A percentile compares a stretch with the other conserved stretches of the same genome.
Conservation (phyloP, 2,888 invertebrate species). For the Mimachlamys varia region DNA sequence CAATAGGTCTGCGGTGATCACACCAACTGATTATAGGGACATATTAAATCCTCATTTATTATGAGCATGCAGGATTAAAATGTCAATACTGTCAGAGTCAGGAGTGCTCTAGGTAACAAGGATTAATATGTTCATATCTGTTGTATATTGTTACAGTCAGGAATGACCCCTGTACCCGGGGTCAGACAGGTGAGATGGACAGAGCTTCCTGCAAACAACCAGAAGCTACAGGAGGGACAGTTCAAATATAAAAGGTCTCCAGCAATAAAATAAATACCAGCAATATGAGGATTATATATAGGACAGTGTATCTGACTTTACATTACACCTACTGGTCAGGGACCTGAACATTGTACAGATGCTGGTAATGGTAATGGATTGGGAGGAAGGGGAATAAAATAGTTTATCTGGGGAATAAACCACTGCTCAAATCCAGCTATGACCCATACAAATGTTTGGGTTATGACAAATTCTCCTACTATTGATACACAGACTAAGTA, state of each 20-base stretch:
- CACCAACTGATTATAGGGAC: background rate
- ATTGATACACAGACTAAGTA: slow-evolving; percentile 12
- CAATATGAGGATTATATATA: too few relatives aligned
- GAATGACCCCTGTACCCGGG: background rate
- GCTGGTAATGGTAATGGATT: too few relatives aligned
- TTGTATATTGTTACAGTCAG: background rate
- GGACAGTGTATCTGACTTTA: too few relatives aligned
- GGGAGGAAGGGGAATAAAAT: too few relatives aligned
- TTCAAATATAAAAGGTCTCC: too few relatives aligned
- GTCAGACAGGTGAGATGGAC: background rate
- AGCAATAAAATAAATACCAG: too few relatives aligned
- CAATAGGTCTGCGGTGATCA: background rate
- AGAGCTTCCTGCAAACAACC: too few relatives aligned
- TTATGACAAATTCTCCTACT: background rate
- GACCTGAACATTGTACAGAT: too few relatives aligned
- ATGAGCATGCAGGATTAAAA: background rate
- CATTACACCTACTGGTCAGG: too few relatives aligned
- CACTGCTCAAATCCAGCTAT: background rate
- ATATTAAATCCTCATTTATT: slow-evolving; percentile 36
- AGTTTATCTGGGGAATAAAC: too few relatives aligned
- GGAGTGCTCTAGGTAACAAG: background rate
- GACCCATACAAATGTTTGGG: background rate
- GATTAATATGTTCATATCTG: background rate
- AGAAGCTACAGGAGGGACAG: too few relatives aligned
- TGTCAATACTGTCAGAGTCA: background rate